These are phyloP conservation scores for Xyrauchen texanus DNA, from an alignment of 2,113 vertebrate species.

Conservation along the genomic window DNA sequence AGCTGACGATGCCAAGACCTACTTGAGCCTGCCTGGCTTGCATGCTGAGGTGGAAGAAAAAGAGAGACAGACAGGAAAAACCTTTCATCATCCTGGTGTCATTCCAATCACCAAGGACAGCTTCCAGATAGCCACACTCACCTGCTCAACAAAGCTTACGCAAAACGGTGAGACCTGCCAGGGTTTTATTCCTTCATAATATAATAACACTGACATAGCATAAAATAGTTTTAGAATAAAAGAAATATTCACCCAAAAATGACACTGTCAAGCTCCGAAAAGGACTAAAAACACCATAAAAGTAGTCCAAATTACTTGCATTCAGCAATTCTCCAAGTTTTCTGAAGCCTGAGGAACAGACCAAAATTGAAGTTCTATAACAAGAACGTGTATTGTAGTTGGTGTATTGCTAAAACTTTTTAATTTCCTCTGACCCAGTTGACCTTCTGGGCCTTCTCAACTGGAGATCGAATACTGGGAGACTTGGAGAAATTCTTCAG, in stretches of 20 bases:
- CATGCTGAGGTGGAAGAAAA: constrained; percentile 83
- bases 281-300: no score
- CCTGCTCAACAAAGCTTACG: constrained; percentile 96
- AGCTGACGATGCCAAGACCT: constrained; percentile 88
- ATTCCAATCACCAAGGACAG: constrained; percentile 87
- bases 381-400: no score
- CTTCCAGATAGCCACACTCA: constrained; percentile 89
- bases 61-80: constrained; percentile 78
- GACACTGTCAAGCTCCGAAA: no score
- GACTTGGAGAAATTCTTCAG: constrained; percentile 84
- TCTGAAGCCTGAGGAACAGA: no score
- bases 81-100: constrained; percentile 69
- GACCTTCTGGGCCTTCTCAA: constrained; percentile 93
- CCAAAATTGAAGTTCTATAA: no score
- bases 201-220: no score
- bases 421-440: constrained; percentile 71
- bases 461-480: constrained; percentile 90
- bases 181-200: neutral
- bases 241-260: no score
- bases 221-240: no score
- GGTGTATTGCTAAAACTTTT: neutral
- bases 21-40: constrained; percentile 84
- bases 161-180: constrained; percentile 84
- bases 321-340: no score
- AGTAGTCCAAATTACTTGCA: no score